Percentiles rank a stretch among this genome's conserved stretches.
Conservation (phyloP, 2,888 invertebrate genomes). For the Oxycera nigricornis region DNA sequence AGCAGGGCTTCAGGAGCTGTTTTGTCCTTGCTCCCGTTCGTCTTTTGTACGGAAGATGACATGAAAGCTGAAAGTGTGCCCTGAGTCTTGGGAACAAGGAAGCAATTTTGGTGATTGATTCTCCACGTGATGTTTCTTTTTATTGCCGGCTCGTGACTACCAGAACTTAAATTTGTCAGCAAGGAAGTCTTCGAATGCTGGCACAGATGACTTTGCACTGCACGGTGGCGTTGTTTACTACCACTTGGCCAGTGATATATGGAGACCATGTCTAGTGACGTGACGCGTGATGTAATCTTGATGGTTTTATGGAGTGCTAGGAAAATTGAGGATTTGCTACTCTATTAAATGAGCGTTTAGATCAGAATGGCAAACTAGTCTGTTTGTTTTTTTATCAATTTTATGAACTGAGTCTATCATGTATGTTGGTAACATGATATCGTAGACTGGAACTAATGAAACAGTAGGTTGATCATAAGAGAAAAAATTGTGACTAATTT, state of each 20-base stretch:
- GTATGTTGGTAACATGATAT: neutral
- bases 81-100: conserved; percentile 1
- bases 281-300: conserved; percentile 28
- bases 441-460: too few relatives aligned
- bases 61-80: conserved; percentile 13
- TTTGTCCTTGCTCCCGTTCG: conserved; percentile 2
- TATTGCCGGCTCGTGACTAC: conserved; percentile 36
- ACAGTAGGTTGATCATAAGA: too few relatives aligned
- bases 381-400: too few relatives aligned
- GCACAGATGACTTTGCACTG: neutral
- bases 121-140: conserved; percentile 37
- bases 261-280: neutral
- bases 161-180: conserved; percentile 25
- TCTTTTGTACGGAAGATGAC: neutral
- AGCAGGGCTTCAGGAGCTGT: neutral
- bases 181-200: conserved; percentile 13
- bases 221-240: neutral
- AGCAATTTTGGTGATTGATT: conserved; percentile 42
- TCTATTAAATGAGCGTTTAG: conserved; percentile 7
- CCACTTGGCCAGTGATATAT: conserved; percentile 8
- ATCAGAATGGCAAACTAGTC: too few relatives aligned
- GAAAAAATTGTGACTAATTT: too few relatives aligned
- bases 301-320: conserved; percentile 25
- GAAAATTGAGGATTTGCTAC: neutral
- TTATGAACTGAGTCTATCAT: too few relatives aligned